Evolutionary conservation across 2,797 vertebrate species (phyloP), one percentile per base, ranked within the genome.

Genomic region (Myripristis jacobus): DNA sequence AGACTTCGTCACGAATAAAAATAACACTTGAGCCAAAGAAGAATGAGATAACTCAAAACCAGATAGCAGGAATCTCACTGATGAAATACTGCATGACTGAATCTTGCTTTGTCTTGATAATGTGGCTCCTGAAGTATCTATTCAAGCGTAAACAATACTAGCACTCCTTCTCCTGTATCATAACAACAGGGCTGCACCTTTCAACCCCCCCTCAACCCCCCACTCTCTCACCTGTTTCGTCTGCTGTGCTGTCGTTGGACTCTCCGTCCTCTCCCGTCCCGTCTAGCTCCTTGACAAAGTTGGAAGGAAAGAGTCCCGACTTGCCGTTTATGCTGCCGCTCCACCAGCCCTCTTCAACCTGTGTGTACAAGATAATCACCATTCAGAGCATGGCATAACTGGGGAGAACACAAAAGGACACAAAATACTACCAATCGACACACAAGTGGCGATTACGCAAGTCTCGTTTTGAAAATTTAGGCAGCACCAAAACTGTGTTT

Each of bases 331-430:
- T 61, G 4, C 24, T 89, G 83, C 98, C 98, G 54, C 69, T 97
- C 97, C 98, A 98, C 98, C 97, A 99, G 71, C 97, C 98, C 79
- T 99, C 97, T 81, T 99, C 98, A 11, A 98, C 95, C 98, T 99
- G 78, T 10, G 41, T 16, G 60, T 0, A 51, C 18, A 29, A n/a
- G 18, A 36, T 15, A 52, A 12, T 29, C n/a, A n/a, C n/a, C n/a
- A n/a, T n/a, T n/a, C n/a, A n/a, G n/a, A n/a, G n/a, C n/a, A n/a
- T n/a, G n/a, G n/a, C n/a, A n/a, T n/a, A n/a, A n/a, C n/a, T n/a
- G n/a, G n/a, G n/a, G n/a, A n/a, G n/a, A n/a, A n/a, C 29, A 31
- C 29, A 4, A 31, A 31, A 31, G 4, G 2, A 8, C 29, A 31
- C 8, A 31, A 9, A 36, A 11, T 12, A 38, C 36, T 38, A 38